These are phyloP conservation scores for Deilephila porcellus DNA, from an alignment of 2,888 invertebrate genomes.

Conservation along the genomic window DNA sequence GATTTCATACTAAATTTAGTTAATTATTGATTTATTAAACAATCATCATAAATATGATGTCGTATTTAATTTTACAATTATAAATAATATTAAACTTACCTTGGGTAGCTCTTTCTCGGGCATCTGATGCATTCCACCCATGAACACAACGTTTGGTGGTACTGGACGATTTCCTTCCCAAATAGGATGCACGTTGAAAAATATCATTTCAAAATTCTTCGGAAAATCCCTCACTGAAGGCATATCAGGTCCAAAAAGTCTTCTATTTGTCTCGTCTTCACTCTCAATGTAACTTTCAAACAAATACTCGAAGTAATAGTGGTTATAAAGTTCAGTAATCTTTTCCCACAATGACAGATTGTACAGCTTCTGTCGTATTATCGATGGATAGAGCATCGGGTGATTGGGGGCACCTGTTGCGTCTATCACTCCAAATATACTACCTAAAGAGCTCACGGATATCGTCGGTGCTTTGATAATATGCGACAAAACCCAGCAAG, in stretches of 20 bases:
- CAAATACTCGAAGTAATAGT: constrained; percentile 33
- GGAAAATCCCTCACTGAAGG: constrained; percentile 44
- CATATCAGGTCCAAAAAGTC: constrained; percentile 42
- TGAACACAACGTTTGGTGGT: constrained; percentile 51
- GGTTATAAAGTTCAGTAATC: constrained; percentile 42
- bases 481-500: constrained; percentile 41
- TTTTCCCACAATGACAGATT: constrained; percentile 55
- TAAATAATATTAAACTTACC: constrained; percentile 38
- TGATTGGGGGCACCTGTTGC: constrained; percentile 50
- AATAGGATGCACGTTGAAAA: constrained; percentile 51
- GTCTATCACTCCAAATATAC: constrained; percentile 39
- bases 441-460: constrained; percentile 55
- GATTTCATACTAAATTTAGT: too few relatives aligned
- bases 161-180: constrained; percentile 53
- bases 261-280: constrained; percentile 34
- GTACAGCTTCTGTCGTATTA: constrained; percentile 40
- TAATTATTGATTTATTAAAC: too few relatives aligned
- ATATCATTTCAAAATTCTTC: constrained; percentile 52
- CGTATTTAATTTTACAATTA: background rate
- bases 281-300: constrained; percentile 24
- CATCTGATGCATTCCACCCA: constrained; percentile 52
- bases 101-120: constrained; percentile 46
- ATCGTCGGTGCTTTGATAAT: constrained; percentile 50
- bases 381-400: constrained; percentile 50
- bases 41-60: too few relatives aligned